Evolutionary conservation across 2,113 vertebrate genomes (phyloP), one percentile per base, ranked within the genome.

Genomic region (Microtus pennsylvanicus): DNA sequence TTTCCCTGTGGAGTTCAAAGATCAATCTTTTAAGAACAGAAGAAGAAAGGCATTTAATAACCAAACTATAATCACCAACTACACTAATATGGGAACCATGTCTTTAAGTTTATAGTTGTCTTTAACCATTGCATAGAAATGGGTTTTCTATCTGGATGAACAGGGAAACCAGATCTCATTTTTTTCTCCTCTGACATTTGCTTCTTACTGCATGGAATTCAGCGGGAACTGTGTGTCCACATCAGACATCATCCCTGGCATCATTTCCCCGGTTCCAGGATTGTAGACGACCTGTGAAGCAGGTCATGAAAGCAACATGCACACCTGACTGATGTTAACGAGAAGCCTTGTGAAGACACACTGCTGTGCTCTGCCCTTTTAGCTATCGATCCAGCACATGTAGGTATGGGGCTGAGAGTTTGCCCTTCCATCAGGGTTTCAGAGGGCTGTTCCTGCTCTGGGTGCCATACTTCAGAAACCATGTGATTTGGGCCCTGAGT

Each of bases 1-100:
- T 95, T 81, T 86, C 52, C 70, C 38, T 82, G 17, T 55, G 55
- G n/a, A 89, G 58, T 94, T 94, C 35, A 76, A 42, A 81, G 16
- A 89, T 96, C 70, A 81, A 95, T 86, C 55, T 22, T 70, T 92
- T 21, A 22, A 21, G 58, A 58, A 58, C 1, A 58, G 69, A 88
- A 21, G 5, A 52, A 94, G 8, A 94, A 90, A 89, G 9, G 0
- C 0, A 58, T 91, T 76, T 89, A 76, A 81, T 61, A 90, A 63
- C 0, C 0, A 55, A 93, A 91, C 80, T 1, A 19, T 30, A 74
- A 67, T 85, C 30, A 80, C 22, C 69, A 52, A 17, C 1, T 17
- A 88, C 33, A 28, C 21, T 92, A 83, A 58, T n/a, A 65, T 2
- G 0, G 11, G 24, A 94, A 85, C 7, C 0, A 42, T 61, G 16